Evolutionary conservation across 2,113 vertebrate species (phyloP), one percentile per base, ranked within the genome.

Genomic region (Xenopus laevis): DNA sequence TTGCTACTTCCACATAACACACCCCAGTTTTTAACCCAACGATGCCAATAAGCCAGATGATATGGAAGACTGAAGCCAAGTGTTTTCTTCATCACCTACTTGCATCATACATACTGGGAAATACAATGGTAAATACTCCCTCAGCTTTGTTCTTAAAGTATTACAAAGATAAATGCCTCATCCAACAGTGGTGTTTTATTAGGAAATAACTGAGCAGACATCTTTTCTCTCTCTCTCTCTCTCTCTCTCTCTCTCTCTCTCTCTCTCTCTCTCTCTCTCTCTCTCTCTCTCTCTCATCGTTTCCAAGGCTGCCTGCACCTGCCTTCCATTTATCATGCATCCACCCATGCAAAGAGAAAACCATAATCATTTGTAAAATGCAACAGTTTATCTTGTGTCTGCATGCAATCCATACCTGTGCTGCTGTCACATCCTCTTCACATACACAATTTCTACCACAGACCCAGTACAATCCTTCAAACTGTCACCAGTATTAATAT

Each of bases 391-490:
- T 87, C 89, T 89, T 90, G 86, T 88, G 65, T 86, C 80, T 27
- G 74, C 87, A 27, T 47, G 85, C 86, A 84, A 82, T 86, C 87
- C 91, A 85, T 94, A 95, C 93, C 93, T 94, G 87, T 7, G 71
- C 78, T 3, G 83, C 27, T 79, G 87, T 91, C 89, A 89, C 89
- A 91, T 92, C 89, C 89, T 91, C 90, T 81, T 87, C 84, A 83
- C 71, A 82, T 83, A 84, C 80, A 85, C 84, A 83, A 79, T 85
- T 83, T 78, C 59, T 50, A 16, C 70, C 81, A 84, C 80, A 79
- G 85, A 88, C 86, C 87, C 84, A 79, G 85, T 8, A 68, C 79
- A 84, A 86, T 84, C 82, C 81, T 89, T 85, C 83, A 47, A 84
- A 81, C 40, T 74, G 87, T 85, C 86, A 81, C 80, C 84, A 81